Conservation (phyloP, 2,888 invertebrate species). For the Nemapogon koenigi region DNA sequence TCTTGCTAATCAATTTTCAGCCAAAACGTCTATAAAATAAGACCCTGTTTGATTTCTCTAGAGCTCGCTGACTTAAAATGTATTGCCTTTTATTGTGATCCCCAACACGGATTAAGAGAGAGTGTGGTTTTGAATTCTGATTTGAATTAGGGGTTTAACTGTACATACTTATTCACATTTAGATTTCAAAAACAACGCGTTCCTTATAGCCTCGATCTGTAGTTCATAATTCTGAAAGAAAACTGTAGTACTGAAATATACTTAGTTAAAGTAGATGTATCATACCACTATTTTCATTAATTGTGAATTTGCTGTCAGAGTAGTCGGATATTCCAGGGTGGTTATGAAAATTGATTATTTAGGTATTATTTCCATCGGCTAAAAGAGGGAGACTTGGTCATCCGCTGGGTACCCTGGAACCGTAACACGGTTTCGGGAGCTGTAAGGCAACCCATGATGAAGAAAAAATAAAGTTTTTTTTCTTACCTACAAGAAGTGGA, state of each 20-base stretch:
- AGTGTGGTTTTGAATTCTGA: constrained; percentile 66
- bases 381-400: not conserved
- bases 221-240: too few relatives aligned
- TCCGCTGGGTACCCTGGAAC: not conserved
- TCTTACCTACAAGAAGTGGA: not conserved
- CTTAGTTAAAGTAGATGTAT: too few relatives aligned
- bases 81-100: constrained; percentile 67
- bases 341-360: too few relatives aligned
- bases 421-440: not conserved
- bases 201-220: not conserved
- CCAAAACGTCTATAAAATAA: constrained; percentile 28
- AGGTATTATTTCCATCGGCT: not conserved
- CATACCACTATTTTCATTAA: too few relatives aligned
- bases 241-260: too few relatives aligned
- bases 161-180: too few relatives aligned
- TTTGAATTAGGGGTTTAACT: constrained; percentile 44
- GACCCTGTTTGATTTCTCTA: constrained; percentile 28
- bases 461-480: constrained; percentile 2
- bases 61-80: constrained; percentile 48
- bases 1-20: constrained; percentile 30
- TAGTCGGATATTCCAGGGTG: too few relatives aligned
- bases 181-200: not conserved
- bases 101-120: constrained; percentile 65
- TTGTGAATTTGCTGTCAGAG: too few relatives aligned
- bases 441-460: not conserved